Evolutionary conservation across 1,140 invertebrate species (phyloP).

Genomic region (Mactra quadrangularis): DNA sequence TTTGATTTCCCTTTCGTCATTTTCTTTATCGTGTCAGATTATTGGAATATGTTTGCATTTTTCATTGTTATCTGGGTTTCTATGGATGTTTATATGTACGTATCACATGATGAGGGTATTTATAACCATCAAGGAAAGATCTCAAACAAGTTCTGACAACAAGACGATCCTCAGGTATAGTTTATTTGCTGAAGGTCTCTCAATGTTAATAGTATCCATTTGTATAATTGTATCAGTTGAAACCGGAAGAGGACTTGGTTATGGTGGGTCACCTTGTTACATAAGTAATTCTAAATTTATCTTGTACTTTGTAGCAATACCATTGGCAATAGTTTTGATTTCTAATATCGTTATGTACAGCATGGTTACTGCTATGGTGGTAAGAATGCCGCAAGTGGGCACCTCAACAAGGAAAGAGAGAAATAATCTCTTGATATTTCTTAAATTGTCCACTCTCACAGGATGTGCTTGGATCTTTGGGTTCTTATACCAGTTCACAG

Average conservation of each 20-base stretch:
- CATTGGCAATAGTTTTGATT: slow-evolving; percentile 12
- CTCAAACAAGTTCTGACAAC: neutral
- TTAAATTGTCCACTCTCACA: slow-evolving; percentile 30
- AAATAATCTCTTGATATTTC: slow-evolving; percentile 37
- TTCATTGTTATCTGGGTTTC: neutral
- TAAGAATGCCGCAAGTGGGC: neutral
- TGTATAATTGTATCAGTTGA: neutral
- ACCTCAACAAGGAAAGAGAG: neutral
- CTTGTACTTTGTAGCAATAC: neutral
- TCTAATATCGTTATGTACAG: slow-evolving; percentile 11
- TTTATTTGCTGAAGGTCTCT: neutral
- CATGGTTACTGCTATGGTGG: neutral
- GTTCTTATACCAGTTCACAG: slow-evolving; percentile 23
- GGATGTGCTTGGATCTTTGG: slow-evolving; percentile 43
- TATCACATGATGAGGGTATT: slow-evolving; percentile 41
- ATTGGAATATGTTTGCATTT: slow-evolving; percentile 31
- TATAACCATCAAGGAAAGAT: neutral
- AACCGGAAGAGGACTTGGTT: neutral
- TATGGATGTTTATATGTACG: slow-evolving; percentile 42
- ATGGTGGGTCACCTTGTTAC: slow-evolving; percentile 34
- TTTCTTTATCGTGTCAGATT: neutral
- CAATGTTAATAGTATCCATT: neutral
- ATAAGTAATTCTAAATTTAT: neutral
- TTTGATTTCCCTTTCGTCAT: neutral
- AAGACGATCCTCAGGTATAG: slow-evolving; percentile 1